These are phyloP conservation scores for Crocuta crocuta DNA, from an alignment of 2,113 vertebrate species.

Conservation along the genomic window DNA sequence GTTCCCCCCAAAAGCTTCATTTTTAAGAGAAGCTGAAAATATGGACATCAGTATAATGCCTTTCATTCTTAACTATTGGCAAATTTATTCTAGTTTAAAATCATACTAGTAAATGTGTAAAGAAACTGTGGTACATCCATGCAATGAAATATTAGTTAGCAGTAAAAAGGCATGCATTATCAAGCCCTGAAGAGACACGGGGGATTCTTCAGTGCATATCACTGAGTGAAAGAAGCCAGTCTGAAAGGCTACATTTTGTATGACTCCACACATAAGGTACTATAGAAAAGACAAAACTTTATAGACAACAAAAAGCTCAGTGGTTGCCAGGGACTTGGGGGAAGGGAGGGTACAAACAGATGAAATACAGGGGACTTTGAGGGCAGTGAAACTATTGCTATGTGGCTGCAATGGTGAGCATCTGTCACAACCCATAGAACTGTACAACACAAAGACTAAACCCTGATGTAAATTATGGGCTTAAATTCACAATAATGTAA, in stretches of 20 bases:
- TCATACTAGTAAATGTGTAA: not conserved
- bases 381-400: not conserved
- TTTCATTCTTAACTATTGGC: not conserved
- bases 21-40: constrained; percentile 18
- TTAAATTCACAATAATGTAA: not conserved
- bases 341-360: not conserved
- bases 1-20: no score
- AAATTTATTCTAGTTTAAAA: constrained; percentile 26
- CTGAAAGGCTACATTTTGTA: not conserved
- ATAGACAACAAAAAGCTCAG: not conserved
- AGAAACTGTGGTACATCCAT: not conserved
- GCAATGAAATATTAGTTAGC: constrained; percentile 5
- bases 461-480: not conserved
- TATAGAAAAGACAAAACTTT: constrained; percentile 23
- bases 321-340: not conserved
- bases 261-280: not conserved
- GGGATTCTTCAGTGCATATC: not conserved
- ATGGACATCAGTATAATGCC: not conserved
- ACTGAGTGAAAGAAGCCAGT: not conserved
- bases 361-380: not conserved
- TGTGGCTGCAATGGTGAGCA: not conserved
- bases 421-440: not conserved
- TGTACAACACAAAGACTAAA: not conserved
- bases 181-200: not conserved
- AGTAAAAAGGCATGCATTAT: not conserved